Base-by-base conservation (phyloP, 2,888 invertebrate genomes). In the Sericinus montela region DNA sequence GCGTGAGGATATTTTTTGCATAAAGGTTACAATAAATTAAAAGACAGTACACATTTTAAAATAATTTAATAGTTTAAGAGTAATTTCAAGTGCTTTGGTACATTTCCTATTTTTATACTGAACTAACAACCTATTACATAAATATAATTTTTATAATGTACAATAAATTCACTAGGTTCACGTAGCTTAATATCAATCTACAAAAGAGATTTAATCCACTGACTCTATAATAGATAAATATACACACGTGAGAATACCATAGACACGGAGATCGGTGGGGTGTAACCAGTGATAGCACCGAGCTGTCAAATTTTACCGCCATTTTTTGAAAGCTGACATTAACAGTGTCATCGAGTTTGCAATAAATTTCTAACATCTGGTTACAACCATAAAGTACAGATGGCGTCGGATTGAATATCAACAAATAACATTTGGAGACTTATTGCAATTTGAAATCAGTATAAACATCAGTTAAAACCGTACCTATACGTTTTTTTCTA, bases 51-150 rank as follows among this genome's bases (percentile, higher is more conserved):
- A 34, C 7, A 14, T 14, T 47, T 48, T 35, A 37, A 42, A 42
- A 48, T 48, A 42, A 19, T 48, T 48, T 48, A 48, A 36, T 48
- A 16, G 28, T 44, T 11, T 41, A n/a, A 16, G 41, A 30, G 41
- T 30, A 41, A 16, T 37, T 28, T 35, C 28, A 23, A 14, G 30
- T 29, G 36, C 47, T 48, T 48, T 48, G 47, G 47, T 48, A 42
- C 41, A 30, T 41, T 29, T 14, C 35, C 35, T 47, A 47, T 15
- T 19, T 14, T 25, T 4, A 25, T 25, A 25, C 8, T 25, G 11
- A 34, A 11, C 46, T 41, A 47, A 30, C 7, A 13, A 32, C 42
- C 28, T 30, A 36, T 15, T 51, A 37, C 23, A 29, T 32, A 25
- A 10, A 25, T 38, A 42, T 43, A 32, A n/a, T 30, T 19, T 1